Evolutionary conservation across 2,888 invertebrate genomes (phyloP), one percentile per base, ranked within the genome.

Genomic region (Macrostomum cliftonense): DNA sequence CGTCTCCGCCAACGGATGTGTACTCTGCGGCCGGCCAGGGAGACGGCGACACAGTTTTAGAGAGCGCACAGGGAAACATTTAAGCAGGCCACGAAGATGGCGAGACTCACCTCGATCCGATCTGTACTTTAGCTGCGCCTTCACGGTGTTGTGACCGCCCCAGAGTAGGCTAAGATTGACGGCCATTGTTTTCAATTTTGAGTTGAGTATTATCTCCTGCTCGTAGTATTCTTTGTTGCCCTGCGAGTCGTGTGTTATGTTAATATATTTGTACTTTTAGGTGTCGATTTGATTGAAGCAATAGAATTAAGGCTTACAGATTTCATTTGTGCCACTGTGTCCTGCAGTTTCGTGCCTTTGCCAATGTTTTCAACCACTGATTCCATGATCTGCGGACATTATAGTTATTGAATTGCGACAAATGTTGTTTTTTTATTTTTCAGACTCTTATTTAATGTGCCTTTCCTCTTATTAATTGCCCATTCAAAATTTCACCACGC

Each of bases 121-220:
- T 37, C 63, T 61, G 49, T 57, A 45, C 45, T 61, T 62, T 2
- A 70, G 56, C 50, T 70, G 69, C 1, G 66, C 64, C 1, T 54
- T 43, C 0, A 70, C 65, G 5, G 65, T 65, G 55, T 70, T 70
- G 54, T 63, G 63, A 2, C 70, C 70, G 21, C 65, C 63, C 54
- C 67, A 70, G 17, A 67, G 60, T 5, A 63, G 54, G 13, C 64
- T 60, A 47, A 62, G 59, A 50, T 63, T 67, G 40, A 58, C 63
- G n/a, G 65, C 63, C 55, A 67, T 70, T 9, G 61, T 61, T 37
- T 60, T 51, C 51, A 70, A 63, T 51, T 61, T 61, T 12, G 59
- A 57, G 51, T 70, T 70, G 43, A 69, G 59, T 45, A 63, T 63
- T 16, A 67, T 58, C 49, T 70, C 70, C 19, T 61, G 59, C 1